phyloP scores from a whole-genome alignment of 2,113 vertebrate species.

The Crotalus tigris region DNA sequence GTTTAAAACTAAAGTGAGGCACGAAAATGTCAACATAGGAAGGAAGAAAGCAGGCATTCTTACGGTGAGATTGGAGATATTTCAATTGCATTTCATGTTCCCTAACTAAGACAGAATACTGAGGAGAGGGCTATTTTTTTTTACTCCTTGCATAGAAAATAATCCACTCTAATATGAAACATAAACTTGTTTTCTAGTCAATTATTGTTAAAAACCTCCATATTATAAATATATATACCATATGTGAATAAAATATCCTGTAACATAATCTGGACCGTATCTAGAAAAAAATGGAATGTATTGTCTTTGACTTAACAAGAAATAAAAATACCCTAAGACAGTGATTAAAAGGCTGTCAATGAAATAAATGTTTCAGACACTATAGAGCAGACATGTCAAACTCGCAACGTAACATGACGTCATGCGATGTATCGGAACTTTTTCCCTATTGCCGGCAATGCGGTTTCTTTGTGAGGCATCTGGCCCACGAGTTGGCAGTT shows the following conservation, averaged over 20 bases:
- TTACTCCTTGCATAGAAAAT: no score
- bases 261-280: neutral
- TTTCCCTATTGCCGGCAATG: no score
- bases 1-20: neutral
- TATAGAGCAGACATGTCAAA: neutral
- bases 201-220: no score
- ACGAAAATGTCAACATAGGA: neutral
- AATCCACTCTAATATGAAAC: no score
- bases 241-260: neutral
- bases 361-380: neutral
- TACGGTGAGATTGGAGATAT: neutral
- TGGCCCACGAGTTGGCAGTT: no score
- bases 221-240: neutral
- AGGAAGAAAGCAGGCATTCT: neutral
- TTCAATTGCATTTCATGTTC: neutral
- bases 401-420: no score
- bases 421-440: no score
- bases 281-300: neutral
- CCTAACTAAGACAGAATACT: neutral
- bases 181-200: neutral
- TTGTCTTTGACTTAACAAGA: neutral
- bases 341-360: neutral
- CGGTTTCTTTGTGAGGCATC: no score
- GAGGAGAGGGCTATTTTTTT: no score
- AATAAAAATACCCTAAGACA: neutral